These are phyloP conservation scores for Ophonus ardosiacus DNA, from an alignment of 2,888 invertebrate genomes.

Conservation along the genomic window DNA sequence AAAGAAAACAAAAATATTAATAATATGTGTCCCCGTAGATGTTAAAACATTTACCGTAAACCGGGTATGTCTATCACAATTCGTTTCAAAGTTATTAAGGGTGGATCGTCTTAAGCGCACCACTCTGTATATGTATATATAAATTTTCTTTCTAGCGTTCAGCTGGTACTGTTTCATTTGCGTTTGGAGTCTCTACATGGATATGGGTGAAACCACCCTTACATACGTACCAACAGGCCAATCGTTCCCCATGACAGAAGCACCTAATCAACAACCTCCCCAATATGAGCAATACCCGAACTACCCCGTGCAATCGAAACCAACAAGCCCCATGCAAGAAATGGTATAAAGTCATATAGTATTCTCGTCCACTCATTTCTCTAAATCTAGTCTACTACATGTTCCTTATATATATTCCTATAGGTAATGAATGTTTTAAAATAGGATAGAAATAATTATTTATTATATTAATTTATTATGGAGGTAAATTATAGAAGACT, in stretches of 20 bases:
- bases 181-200: constrained; percentile 58
- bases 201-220: constrained; percentile 50
- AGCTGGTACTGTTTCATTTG: constrained; percentile 51
- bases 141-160: constrained; percentile 18
- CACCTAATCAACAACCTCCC: background rate
- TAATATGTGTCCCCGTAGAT: too few species aligned
- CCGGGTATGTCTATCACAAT: too few species aligned
- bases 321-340: constrained; percentile 48
- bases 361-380: background rate
- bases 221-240: constrained; percentile 33
- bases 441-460: background rate
- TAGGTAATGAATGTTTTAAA: constrained; percentile 16
- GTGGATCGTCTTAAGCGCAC: too few species aligned
- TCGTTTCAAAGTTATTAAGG: too few species aligned
- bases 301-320: constrained; percentile 15
- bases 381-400: constrained; percentile 8
- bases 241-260: constrained; percentile 22
- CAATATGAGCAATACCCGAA: constrained; percentile 37
- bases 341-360: constrained; percentile 47
- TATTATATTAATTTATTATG: background rate
- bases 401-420: background rate
- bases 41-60: too few species aligned
- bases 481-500: background rate
- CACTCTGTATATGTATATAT: background rate
- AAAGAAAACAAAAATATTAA: too few species aligned